phyloP scores from a whole-genome alignment of 2,888 invertebrate genomes.

The Lepidocyrtoides sp. region DNA sequence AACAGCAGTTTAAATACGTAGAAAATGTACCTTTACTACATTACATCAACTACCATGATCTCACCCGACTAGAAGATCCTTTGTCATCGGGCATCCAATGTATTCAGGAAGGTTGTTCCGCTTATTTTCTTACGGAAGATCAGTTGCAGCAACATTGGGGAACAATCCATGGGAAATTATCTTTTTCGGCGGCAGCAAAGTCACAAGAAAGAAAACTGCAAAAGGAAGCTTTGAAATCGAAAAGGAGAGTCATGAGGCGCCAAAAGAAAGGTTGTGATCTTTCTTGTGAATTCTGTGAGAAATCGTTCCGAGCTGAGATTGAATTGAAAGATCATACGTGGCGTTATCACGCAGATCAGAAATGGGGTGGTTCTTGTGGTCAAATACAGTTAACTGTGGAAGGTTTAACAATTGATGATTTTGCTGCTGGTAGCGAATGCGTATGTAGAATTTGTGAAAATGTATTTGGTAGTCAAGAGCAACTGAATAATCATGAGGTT shows the following conservation, averaged over 20 bases:
- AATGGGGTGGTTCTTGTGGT: not conserved
- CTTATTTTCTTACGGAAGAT: not conserved
- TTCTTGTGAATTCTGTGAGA: not conserved
- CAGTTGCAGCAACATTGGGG: not conserved
- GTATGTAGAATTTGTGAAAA: not conserved
- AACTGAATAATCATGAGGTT: not conserved
- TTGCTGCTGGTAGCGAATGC: not conserved
- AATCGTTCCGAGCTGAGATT: not conserved
- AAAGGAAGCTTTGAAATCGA: not conserved
- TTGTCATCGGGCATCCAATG: not conserved
- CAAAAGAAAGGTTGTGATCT: not conserved
- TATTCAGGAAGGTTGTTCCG: not conserved
- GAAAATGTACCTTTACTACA: not conserved
- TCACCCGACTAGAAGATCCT: not conserved
- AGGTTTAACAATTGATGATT: not conserved
- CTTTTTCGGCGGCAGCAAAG: too few relatives aligned
- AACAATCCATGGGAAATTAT: too few relatives aligned
- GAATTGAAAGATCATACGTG: not conserved
- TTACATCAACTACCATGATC: constrained; percentile 4
- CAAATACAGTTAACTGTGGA: not conserved
- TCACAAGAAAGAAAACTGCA: not conserved
- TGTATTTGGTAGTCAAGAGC: not conserved
- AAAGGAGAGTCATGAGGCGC: not conserved
- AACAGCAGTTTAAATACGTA: not conserved
- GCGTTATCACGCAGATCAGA: not conserved